Evolutionary conservation across 2,888 invertebrate genomes (phyloP).

Genomic region (Rotaria macrura): DNA sequence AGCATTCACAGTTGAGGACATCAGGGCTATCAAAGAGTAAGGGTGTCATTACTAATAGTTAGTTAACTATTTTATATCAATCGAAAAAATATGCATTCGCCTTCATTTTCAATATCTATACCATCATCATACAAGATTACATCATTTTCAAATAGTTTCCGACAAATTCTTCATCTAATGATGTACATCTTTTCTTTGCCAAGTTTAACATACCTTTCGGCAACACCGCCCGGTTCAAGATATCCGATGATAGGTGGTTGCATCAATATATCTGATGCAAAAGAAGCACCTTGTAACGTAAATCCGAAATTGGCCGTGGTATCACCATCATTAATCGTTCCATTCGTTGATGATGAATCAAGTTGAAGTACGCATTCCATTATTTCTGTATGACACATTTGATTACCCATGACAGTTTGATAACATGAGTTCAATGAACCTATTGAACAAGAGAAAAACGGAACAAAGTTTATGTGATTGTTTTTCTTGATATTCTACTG

Average conservation of each 20-base stretch:
- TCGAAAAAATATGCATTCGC: no score
- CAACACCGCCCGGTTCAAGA: constrained; percentile 55
- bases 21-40: no score
- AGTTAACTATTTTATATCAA: no score
- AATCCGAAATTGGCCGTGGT: constrained; percentile 52
- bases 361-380: constrained; percentile 53
- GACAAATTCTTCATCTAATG: no score
- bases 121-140: no score
- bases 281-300: constrained; percentile 50
- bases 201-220: constrained; percentile 53
- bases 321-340: background rate
- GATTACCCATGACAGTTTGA: constrained; percentile 37
- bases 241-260: constrained; percentile 52
- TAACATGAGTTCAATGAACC: constrained; percentile 34
- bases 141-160: no score
- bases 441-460: background rate
- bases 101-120: no score
- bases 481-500: no score
- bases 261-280: constrained; percentile 40
- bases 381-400: constrained; percentile 56
- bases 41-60: no score
- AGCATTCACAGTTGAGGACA: no score
- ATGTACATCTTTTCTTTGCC: background rate
- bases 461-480: no score
- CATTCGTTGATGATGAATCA: constrained; percentile 40